Evolutionary conservation across 1,140 invertebrate species (phyloP), one percentile per base, ranked within the genome.

Genomic region (Drosophila elegans): DNA sequence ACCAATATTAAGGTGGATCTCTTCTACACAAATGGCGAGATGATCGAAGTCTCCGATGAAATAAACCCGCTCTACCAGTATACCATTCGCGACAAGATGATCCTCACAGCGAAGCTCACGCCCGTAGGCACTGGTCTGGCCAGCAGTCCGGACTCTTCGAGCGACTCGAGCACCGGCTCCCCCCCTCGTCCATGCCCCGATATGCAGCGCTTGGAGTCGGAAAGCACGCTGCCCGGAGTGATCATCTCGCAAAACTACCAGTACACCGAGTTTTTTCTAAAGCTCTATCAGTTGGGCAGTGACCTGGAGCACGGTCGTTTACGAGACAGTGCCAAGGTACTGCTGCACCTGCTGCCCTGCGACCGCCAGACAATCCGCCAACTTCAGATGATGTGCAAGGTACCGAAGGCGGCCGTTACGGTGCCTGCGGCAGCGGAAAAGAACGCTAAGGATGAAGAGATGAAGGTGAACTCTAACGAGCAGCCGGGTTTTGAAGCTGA

Each of bases 261-360:
- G 74, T 97, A 98, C 92, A 95, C 96, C 41, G 95, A 96, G 78
- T 99, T 99, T 93, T 96, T 99, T 81, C 96, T 98, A 92, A 96
- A 98, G 93, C 93, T 99, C 57, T 97, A 97, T 80, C 97, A 98
- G 90, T 93, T 98, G 62, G 98, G 97, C 51, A 97, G 97, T 91
- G 95, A 95, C 49, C 93, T 98, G 62, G 94, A 96, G 56, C 95
- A 98, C 82, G 94, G 95, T 13, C 95, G 95, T 42, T 93, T 99
- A 54, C 94, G 97, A 45, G 97, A 99, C 89, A 96, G 96, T 57
- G 97, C 97, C 3, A 95, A 98, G 80, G 94, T 96, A 60, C 93
- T 99, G 25, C 94, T 99, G n/a, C 96, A 97, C 92, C 93, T 98
- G 42, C 96, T 99, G 92, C 98, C 98, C 46, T 95, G 97, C 67